Conservation (phyloP, 2,797 vertebrate species). For the Aeoliscus strigatus region DNA sequence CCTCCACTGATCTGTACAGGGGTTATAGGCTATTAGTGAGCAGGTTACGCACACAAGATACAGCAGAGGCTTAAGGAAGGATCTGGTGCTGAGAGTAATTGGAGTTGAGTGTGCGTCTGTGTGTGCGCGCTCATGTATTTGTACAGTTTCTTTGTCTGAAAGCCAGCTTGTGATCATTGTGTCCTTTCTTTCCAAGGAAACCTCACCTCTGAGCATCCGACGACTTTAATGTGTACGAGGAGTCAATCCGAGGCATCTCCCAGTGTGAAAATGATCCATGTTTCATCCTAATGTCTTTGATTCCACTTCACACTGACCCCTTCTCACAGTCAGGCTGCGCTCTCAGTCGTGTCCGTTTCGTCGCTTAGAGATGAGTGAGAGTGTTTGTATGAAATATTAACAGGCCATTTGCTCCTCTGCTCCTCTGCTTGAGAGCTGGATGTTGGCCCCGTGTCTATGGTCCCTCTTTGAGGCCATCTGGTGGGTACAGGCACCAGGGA, state of each 20-base stretch:
- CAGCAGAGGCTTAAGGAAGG: slow-evolving; percentile 54
- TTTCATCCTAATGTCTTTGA: slow-evolving; percentile 70
- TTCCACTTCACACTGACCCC: slow-evolving; percentile 38
- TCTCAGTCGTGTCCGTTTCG: slow-evolving; percentile 54
- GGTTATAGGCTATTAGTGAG: slow-evolving; percentile 64
- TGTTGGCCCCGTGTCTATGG: slow-evolving; percentile 73
- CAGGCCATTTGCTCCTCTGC: slow-evolving; percentile 74
- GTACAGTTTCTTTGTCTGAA: too few relatives aligned
- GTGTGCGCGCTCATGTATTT: too few relatives aligned
- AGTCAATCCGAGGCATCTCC: slow-evolving; percentile 36
- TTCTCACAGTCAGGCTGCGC: slow-evolving; percentile 28
- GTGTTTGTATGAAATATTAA: slow-evolving; percentile 78
- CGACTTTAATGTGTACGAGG: slow-evolving; percentile 41
- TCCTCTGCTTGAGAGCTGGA: slow-evolving; percentile 71
- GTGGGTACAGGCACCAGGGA: slow-evolving; percentile 75
- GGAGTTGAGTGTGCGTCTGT: slow-evolving; percentile 19
- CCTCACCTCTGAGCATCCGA: slow-evolving; percentile 28
- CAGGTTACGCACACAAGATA: slow-evolving; percentile 63
- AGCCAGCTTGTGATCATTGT: background rate
- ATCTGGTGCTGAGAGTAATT: slow-evolving; percentile 56
- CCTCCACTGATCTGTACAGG: slow-evolving; percentile 63
- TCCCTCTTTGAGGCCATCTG: slow-evolving; percentile 84
- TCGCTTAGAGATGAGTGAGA: slow-evolving; percentile 63
- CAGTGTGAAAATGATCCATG: slow-evolving; percentile 55
- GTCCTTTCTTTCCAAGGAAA: slow-evolving; percentile 9